Evolutionary conservation across 2,888 invertebrate species (phyloP), one percentile per base, ranked within the genome.

Genomic region (Pristionchus japonicus): DNA sequence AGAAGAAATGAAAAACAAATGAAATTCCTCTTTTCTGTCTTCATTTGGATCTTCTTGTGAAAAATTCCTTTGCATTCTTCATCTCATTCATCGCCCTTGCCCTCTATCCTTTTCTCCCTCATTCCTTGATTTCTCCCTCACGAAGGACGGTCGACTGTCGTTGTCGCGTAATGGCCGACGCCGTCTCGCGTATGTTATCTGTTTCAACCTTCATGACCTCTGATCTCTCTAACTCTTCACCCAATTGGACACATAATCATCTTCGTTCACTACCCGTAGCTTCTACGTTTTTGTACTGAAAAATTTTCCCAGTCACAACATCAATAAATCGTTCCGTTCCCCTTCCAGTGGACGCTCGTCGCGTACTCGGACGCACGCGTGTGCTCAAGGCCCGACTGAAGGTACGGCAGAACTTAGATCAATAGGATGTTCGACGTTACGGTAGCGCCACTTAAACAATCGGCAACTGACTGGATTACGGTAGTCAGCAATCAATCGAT

Each of bases 301-400:
- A n/a, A n/a, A n/a, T n/a, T n/a, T n/a, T n/a, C n/a, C n/a, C n/a
- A n/a, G n/a, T n/a, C n/a, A n/a, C n/a, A n/a, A n/a, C 7, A 23
- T 43, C 43, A 0, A 70, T 70, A 23, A 23, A 37, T 17, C 70
- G 37, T 20, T 70, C 80, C 52, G 27, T 34, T 40, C 34, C 11
- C 27, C 3, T 83, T 83, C 37, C 34, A 83, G 82, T 83, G 20
- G 82, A 83, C 43, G 82, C 82, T 83, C 82, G 52, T 52, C 82
- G 82, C 23, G 82, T 83, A 1, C 82, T 83, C 52, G 82, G 31
- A 20, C 49, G 52, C 20, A 83, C 82, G 52, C 82, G 82, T 23
- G 82, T 83, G 20, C 49, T 83, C 52, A 83, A 83, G 43, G 23
- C 49, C 20, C 82, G 82, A 1, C 82, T 83, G 27, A 83, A 83